Base-by-base conservation (phyloP, 2,113 vertebrate species). In the Tor tambroides region DNA sequence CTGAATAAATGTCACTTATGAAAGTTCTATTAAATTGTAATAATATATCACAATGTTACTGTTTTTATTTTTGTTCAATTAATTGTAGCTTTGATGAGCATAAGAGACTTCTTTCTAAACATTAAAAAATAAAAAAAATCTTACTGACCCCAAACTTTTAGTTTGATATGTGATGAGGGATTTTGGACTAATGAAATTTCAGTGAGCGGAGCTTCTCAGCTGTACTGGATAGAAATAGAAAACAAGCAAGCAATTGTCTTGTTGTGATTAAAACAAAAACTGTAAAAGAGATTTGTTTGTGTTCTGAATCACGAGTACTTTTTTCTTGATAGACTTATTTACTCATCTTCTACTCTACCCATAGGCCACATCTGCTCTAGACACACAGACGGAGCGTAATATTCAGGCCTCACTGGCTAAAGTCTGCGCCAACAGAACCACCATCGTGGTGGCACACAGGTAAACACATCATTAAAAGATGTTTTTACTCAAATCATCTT, bases 361-460 rank as follows among this genome's bases (percentile, higher is more conserved):
- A 2, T 90, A 99, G 98, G 98, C 98, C 32, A 99, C 98, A 0
- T 99, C 98, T 0, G 97, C 98, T 0, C 93, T 99, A 0, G 98
- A 99, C 93, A 99, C 98, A 0, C 95, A 98, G 85, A 99, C 97
- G 0, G 98, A 99, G 85, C 95, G 98, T 72, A 97, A 97, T 92
- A 99, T 99, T 91, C 98, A 99, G 92, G 95, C 97, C 32, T 99
- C 98, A 0, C 89, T 99, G 85, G 92, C 95, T 78, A 97, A 96
- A 92, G 95, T 99, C 83, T 99, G 98, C 0, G 71, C 95, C 87
- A 95, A 96, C 86, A 95, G 95, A 5, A 99, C 98, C 80, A 97
- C 97, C 61, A 82, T 99, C 0, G 95, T 99, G 0, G 97, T 99
- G 11, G 98, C 98, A 59, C 98, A 99, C 91, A 98, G 98, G 98